These are phyloP conservation scores for Microctonus aethiopoides DNA, from an alignment of 2,888 invertebrate species.

Conservation along the genomic window DNA sequence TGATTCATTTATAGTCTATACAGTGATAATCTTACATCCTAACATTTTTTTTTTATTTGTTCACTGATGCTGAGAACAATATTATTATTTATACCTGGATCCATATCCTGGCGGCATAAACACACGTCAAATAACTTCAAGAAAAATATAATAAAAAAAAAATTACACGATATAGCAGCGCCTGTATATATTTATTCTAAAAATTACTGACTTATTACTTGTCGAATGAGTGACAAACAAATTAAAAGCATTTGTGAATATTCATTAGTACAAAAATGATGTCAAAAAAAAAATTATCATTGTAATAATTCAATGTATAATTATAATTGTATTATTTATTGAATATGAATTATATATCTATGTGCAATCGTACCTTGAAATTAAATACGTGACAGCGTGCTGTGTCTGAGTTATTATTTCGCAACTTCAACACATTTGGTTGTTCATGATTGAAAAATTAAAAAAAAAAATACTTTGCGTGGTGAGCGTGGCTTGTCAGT, in stretches of 20 bases:
- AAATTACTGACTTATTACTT: too few species aligned
- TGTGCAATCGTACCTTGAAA: conserved; percentile 1
- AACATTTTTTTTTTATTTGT: not conserved
- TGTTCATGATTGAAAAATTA: conserved; percentile 10
- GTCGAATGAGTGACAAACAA: conserved; percentile 14
- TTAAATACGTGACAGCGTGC: not conserved
- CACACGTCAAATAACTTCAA: conserved; percentile 32
- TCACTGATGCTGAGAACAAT: not conserved
- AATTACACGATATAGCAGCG: conserved; percentile 2
- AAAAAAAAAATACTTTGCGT: conserved; percentile 35
- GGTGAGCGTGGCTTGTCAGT: conserved; percentile 49
- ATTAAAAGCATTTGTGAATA: not conserved
- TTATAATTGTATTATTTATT: not conserved
- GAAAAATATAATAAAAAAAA: conserved; percentile 2
- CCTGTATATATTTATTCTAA: not conserved
- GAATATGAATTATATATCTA: not conserved
- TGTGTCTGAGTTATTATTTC: not conserved
- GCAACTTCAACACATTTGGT: not conserved
- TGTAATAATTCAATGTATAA: not conserved
- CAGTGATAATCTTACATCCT: conserved; percentile 7
- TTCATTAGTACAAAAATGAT: not conserved
- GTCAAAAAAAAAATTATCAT: not conserved
- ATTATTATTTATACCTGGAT: conserved; percentile 44
- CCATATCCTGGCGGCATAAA: conserved; percentile 48
- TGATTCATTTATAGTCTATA: not conserved